Conservation (phyloP, 2,113 vertebrate genomes). For the Centropus unirufus region DNA sequence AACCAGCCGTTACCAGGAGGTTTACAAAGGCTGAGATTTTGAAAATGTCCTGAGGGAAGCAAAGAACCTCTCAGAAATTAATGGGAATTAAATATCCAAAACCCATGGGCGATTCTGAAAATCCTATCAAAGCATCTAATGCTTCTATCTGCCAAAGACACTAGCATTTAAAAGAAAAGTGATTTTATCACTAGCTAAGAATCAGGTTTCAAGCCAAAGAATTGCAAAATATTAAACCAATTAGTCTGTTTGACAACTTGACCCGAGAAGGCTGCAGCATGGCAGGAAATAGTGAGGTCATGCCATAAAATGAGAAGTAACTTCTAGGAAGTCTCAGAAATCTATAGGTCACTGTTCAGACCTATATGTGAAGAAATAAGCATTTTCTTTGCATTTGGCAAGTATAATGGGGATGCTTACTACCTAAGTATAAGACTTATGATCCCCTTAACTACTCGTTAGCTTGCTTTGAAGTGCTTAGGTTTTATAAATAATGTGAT, state of each 20-base stretch:
- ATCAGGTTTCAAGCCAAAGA: conserved; percentile 38
- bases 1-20: conserved; percentile 26
- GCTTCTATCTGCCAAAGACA: conserved; percentile 48
- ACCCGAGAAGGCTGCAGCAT: conserved; percentile 11
- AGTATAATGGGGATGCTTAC: background rate
- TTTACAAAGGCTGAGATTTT: conserved; percentile 46
- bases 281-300: conserved; percentile 2
- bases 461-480: background rate
- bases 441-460: background rate
- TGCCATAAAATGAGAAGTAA: background rate
- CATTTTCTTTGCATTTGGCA: background rate
- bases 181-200: conserved; percentile 43
- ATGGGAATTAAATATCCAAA: conserved; percentile 59
- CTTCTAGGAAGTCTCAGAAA: background rate
- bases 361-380: background rate
- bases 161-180: conserved; percentile 55
- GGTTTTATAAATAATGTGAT: background rate
- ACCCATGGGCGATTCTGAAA: conserved; percentile 39
- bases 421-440: background rate
- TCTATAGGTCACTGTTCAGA: background rate
- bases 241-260: conserved; percentile 54
- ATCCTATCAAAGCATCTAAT: conserved; percentile 54
- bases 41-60: conserved; percentile 30
- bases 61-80: conserved; percentile 56
- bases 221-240: conserved; percentile 62